Base-by-base conservation (phyloP, 2,113 vertebrate species). In the Myotis brandtii region DNA sequence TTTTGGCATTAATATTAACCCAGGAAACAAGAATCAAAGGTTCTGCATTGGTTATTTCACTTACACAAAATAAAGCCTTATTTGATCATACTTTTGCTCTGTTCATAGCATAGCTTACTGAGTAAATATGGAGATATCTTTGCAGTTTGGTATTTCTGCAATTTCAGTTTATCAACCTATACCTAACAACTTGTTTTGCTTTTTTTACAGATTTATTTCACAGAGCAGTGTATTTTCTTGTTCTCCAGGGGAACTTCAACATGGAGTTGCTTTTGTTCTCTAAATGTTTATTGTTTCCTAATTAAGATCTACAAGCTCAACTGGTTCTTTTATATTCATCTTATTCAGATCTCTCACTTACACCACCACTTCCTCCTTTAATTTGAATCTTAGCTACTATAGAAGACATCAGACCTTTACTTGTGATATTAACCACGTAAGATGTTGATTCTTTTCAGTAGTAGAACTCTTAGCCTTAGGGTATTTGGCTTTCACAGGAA, bases 231-330 rank as follows among this genome's bases (percentile, higher is more conserved):
- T 43, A 2, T 73, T 8, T n/a, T 43, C 73, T 79, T 50, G 34
- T 54, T 86, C 82, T 86, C 52, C 21, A 43, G 83, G 92, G 87
- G 62, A 82, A 34, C 32, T 52, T 40, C n/a, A 82, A 7, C 17
- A 2, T 73, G 75, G 82, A 73, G 23, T 83, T 30, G 79, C 62
- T 95, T 85, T 81, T 89, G n/a, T 76, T 54, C 37, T 86, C 84
- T 87, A 30, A 0, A 4, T 56, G 59, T 69, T 81, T 37, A 66
- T n/a, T 92, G 46, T 80, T 43, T 90, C 11, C 76, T 90, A 52
- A 69, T 72, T 69, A n/a, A n/a, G 67, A 20, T n/a, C 81, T n/a
- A n/a, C 12, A 87, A 3, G 48, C 43, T 75, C 77, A 40, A 0
- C 30, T n/a, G 34, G 27, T 54, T 70, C 56, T 86, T 73, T 62